These are phyloP conservation scores for Mizuhopecten yessoensis DNA, from an alignment of 1,140 invertebrate species.

Conservation along the genomic window DNA sequence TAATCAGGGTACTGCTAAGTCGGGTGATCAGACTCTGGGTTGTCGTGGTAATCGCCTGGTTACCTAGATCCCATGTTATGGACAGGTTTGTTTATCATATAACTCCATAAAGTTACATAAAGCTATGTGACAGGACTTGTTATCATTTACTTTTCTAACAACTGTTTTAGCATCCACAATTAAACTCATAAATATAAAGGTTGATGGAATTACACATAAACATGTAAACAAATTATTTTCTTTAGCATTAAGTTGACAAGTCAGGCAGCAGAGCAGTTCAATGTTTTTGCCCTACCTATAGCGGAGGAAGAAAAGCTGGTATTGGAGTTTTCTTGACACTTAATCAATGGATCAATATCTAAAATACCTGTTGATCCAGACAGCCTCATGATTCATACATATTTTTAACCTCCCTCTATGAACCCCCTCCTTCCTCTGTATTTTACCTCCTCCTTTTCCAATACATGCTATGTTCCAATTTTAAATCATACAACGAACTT, in stretches of 20 bases:
- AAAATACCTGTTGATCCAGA: conserved; percentile 17
- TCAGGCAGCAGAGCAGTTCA: neutral
- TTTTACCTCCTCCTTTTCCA: neutral
- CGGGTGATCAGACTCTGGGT: neutral
- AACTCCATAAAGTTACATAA: no score
- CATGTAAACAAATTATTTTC: neutral
- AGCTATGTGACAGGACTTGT: no score
- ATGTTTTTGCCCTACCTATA: neutral
- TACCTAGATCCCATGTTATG: neutral
- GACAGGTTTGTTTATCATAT: neutral
- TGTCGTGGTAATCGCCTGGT: neutral
- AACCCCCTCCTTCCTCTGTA: neutral
- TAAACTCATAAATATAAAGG: neutral
- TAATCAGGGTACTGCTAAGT: neutral
- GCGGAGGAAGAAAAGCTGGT: neutral
- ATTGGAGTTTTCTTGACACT: conserved; percentile 17
- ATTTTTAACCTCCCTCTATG: neutral
- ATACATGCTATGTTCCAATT: no score
- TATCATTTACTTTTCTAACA: neutral
- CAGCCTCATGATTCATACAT: conserved; percentile 38
- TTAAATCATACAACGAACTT: no score
- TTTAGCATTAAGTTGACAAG: neutral
- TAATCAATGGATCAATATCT: conserved; percentile 35
- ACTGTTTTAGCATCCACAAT: no score
- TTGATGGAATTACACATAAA: neutral